Base-by-base conservation (phyloP, 1,140 invertebrate species). In the Heliconius hermathena region DNA sequence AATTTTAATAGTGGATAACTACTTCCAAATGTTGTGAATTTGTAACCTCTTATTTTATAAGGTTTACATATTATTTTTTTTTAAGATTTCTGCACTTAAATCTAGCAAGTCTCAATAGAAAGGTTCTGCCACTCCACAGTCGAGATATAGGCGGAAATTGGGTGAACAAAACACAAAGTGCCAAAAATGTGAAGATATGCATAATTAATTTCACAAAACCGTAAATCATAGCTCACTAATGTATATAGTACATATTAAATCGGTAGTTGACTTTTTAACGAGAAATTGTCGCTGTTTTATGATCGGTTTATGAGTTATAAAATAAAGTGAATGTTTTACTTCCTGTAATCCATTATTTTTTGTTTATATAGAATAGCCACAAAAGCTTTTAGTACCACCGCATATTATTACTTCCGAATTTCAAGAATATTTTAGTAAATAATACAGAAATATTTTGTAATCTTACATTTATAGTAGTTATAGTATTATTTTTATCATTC, bases 301-400 rank as follows among this genome's bases (percentile, higher is more conserved):
- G 57, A 6, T 29, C 60, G 38, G 75, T 76, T 76, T 76, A 76
- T 33, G 75, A 33, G 36, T 76, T 71, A 76, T 76, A 76, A 76
- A 76, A 76, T 71, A 76, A 76, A 76, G 60, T 76, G 66, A 70
- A 76, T 36, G 75, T 36, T 29, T 71, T 60, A 76, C 75, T 76
- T 71, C 75, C 74, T 38, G 74, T 66, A 36, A 66, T 75, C 33
- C n/a, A 75, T 75, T 75, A 75, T 66, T 66, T 75, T 60, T 66
- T 66, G n/a, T 60, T 38, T 75, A 66, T n/a, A 49, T 76, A 66
- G 20, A 11, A 20, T 13, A 26, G 36, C 54, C 74, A 66, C 33
- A 66, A 66, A 66, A 26, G 26, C n/a, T 60, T 22, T 60, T 60
- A 60, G 4, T 60, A 60, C 3, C n/a, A 60, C 57, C 36, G 5